Percentiles rank a stretch among this genome's conserved stretches.
Evolutionary conservation across 64 coral and sea anemone genomes (phyloP).

Genomic region (Hydrozoanthus tunicans): DNA sequence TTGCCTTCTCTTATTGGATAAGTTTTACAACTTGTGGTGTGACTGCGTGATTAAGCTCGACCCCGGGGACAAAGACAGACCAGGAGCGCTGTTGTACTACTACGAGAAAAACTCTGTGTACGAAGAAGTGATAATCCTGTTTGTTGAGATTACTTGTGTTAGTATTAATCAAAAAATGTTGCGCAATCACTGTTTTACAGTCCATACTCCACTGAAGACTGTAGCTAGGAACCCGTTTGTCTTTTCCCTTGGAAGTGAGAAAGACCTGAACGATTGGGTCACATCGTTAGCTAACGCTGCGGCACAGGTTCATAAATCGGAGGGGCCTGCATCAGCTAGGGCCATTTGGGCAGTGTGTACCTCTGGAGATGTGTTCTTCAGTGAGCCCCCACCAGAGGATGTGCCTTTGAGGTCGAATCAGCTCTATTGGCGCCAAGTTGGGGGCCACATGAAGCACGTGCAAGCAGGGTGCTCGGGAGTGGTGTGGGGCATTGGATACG

Average conservation of each 20-base stretch:
- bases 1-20: slow-evolving; percentile 66
- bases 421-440: slow-evolving; percentile 91
- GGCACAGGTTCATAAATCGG: slow-evolving; percentile 58
- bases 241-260: slow-evolving; percentile 72
- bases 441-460: slow-evolving; percentile 81
- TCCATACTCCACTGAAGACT: slow-evolving; percentile 72
- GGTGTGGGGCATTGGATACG: slow-evolving; percentile 92
- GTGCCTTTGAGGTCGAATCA: slow-evolving; percentile 58
- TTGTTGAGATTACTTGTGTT: slow-evolving; percentile 81
- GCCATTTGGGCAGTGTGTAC: slow-evolving; percentile 82
- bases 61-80: slow-evolving; percentile 50
- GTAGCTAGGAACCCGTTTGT: slow-evolving; percentile 76
- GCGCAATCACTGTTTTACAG: slow-evolving; percentile 86
- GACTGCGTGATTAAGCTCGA: slow-evolving; percentile 79
- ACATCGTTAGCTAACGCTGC: slow-evolving; percentile 61
- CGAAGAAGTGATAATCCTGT: slow-evolving; percentile 72
- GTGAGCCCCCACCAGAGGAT: slow-evolving; percentile 53
- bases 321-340: slow-evolving; percentile 75
- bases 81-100: slow-evolving; percentile 70
- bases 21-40: slow-evolving; percentile 84
- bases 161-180: slow-evolving; percentile 74
- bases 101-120: slow-evolving; percentile 72
- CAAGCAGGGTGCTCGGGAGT: slow-evolving; percentile 78
- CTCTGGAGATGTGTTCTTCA: slow-evolving; percentile 93
- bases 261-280: slow-evolving; percentile 96